A percentile compares a stretch with the other conserved stretches of the same genome.
These are phyloP conservation scores for Poecilus cupreus DNA, from an alignment of 2,888 invertebrate species.

Conservation along the genomic window DNA sequence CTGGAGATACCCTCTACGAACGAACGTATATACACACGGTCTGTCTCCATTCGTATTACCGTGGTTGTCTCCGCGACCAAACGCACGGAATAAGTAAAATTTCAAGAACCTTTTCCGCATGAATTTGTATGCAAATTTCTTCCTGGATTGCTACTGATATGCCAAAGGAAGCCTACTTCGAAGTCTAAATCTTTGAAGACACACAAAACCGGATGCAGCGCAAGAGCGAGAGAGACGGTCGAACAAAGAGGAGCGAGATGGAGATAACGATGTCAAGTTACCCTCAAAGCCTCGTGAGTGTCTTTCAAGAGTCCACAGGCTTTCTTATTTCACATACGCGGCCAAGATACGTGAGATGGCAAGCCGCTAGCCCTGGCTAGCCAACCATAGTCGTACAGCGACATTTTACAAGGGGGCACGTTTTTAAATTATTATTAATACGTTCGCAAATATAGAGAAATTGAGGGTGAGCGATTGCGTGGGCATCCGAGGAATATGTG, in stretches of 20 bases:
- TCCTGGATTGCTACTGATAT: slow-evolving; percentile 53
- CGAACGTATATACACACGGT: neutral
- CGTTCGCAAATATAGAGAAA: no score
- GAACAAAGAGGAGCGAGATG: slow-evolving; percentile 45
- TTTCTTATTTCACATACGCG: slow-evolving; percentile 51
- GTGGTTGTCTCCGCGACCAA: neutral
- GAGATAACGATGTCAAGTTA: slow-evolving; percentile 54
- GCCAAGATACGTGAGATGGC: slow-evolving; percentile 14
- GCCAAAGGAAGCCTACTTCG: slow-evolving; percentile 49
- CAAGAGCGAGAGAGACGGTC: slow-evolving; percentile 18
- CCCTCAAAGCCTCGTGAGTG: slow-evolving; percentile 55
- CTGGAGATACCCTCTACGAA: neutral
- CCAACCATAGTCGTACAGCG: neutral
- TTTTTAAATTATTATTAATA: no score
- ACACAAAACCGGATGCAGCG: slow-evolving; percentile 45
- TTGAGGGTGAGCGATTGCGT: no score
- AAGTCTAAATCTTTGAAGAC: slow-evolving; percentile 53
- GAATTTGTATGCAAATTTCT: slow-evolving; percentile 53
- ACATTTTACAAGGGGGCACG: neutral
- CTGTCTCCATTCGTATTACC: neutral
- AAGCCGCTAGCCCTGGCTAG: neutral
- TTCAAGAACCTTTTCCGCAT: slow-evolving; percentile 44
- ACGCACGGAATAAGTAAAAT: slow-evolving; percentile 38
- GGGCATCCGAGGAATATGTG: no score
- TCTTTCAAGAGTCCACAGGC: slow-evolving; percentile 47